Conservation (phyloP, 2,797 vertebrate genomes). For the Todus mexicanus region DNA sequence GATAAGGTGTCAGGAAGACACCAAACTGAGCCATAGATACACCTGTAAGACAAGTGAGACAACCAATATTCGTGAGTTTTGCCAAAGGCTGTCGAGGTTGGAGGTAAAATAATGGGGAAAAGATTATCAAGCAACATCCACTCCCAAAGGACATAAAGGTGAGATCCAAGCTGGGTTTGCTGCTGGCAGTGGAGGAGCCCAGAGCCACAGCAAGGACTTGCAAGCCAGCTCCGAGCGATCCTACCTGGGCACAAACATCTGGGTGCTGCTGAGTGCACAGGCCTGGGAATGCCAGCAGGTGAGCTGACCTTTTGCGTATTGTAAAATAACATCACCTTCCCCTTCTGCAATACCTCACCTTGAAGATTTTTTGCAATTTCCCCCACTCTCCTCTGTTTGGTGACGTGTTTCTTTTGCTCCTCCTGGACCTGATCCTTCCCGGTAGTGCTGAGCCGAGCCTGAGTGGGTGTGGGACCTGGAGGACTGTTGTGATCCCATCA, state of each 20-base stretch:
- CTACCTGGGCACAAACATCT: accelerated
- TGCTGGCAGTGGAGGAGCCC: neutral
- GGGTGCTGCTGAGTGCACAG: neutral
- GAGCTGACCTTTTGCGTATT: neutral
- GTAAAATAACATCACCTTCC: neutral
- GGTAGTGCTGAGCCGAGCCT: accelerated
- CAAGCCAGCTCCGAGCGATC: accelerated
- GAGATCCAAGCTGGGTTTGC: neutral
- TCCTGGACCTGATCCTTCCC: neutral
- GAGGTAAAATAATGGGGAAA: neutral
- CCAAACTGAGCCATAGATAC: neutral
- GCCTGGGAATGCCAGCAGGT: neutral
- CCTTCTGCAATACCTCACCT: accelerated
- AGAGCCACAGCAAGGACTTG: neutral
- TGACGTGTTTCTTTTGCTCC: neutral
- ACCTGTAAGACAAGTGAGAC: neutral
- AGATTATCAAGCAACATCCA: neutral
- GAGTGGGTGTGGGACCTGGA: accelerated
- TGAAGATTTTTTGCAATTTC: neutral
- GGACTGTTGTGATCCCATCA: neutral
- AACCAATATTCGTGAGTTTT: neutral
- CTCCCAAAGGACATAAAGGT: neutral
- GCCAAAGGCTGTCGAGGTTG: neutral
- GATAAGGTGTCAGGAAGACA: neutral
- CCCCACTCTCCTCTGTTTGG: neutral